Evolutionary conservation across 2,888 invertebrate species (phyloP).

Genomic region (Eupeodes luniger): DNA sequence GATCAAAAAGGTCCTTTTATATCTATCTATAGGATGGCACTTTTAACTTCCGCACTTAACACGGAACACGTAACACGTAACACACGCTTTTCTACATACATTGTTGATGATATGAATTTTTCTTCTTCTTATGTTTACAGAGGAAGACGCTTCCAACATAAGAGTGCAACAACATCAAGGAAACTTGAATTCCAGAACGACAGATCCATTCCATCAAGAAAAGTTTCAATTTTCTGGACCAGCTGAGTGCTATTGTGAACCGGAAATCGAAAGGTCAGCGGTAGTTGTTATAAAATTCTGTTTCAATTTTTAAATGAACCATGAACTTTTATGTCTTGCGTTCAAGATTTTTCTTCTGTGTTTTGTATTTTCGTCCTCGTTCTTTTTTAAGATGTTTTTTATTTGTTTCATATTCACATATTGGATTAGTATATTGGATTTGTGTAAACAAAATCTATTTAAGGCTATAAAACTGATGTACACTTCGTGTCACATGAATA

Average conservation of each 20-base stretch:
- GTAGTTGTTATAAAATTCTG: conserved; percentile 25
- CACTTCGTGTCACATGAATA: no score
- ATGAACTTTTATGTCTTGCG: conserved; percentile 6
- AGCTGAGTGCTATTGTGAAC: conserved; percentile 84
- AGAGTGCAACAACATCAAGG: conserved; percentile 40
- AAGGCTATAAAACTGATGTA: no score
- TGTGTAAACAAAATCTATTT: neutral
- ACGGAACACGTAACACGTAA: conserved; percentile 25
- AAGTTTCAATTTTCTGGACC: conserved; percentile 81
- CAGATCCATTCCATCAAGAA: conserved; percentile 79
- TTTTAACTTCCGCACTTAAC: conserved; percentile 45
- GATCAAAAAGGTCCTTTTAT: conserved; percentile 11
- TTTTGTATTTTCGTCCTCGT: neutral
- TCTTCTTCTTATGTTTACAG: conserved; percentile 42
- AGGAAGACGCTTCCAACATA: conserved; percentile 51
- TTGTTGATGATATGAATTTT: neutral
- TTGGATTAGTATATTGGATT: neutral
- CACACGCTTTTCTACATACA: conserved; percentile 17
- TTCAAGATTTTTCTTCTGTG: neutral
- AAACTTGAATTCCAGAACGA: conserved; percentile 52
- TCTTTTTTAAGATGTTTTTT: neutral
- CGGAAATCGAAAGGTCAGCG: conserved; percentile 82
- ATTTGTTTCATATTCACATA: neutral
- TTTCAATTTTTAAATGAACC: neutral
- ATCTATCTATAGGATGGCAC: neutral